Evolutionary conservation across 2,797 vertebrate genomes (phyloP).

Genomic region (Euthynnus affinis): DNA sequence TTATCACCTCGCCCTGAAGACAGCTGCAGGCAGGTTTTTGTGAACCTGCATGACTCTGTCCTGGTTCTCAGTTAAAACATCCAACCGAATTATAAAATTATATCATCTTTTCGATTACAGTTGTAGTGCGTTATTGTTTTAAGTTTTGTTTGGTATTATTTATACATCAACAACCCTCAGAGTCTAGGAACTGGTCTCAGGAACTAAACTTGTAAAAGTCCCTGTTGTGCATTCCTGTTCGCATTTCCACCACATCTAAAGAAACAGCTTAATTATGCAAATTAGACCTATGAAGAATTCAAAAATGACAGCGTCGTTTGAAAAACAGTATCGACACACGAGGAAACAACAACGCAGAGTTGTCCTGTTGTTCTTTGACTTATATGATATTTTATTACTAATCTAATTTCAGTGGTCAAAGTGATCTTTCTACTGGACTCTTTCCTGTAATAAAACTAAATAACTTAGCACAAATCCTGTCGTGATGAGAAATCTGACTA

Average conservation of each 20-base stretch:
- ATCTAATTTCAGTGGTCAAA: not conserved
- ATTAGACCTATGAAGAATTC: too few relatives aligned
- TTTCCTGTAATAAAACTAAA: not conserved
- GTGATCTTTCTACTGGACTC: not conserved
- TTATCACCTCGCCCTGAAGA: not conserved
- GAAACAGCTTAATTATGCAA: too few relatives aligned
- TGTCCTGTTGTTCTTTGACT: too few relatives aligned
- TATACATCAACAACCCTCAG: not conserved
- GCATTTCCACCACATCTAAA: too few relatives aligned
- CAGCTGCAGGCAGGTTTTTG: not conserved
- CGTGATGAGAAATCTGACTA: not conserved
- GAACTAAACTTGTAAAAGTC: too few relatives aligned
- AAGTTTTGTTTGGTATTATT: not conserved
- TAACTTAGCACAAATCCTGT: not conserved
- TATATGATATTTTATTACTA: too few relatives aligned
- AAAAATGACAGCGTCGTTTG: too few relatives aligned
- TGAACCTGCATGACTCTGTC: not conserved
- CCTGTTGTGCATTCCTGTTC: too few relatives aligned
- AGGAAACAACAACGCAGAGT: too few relatives aligned
- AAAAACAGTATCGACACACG: too few relatives aligned
- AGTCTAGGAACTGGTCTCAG: too few relatives aligned
- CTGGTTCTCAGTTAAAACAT: constrained; percentile 6
- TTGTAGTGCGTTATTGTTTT: too few relatives aligned
- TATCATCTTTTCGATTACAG: not conserved
- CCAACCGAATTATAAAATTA: not conserved